Conservation (phyloP, 2,888 invertebrate species). For the Teleogryllus oceanicus region DNA sequence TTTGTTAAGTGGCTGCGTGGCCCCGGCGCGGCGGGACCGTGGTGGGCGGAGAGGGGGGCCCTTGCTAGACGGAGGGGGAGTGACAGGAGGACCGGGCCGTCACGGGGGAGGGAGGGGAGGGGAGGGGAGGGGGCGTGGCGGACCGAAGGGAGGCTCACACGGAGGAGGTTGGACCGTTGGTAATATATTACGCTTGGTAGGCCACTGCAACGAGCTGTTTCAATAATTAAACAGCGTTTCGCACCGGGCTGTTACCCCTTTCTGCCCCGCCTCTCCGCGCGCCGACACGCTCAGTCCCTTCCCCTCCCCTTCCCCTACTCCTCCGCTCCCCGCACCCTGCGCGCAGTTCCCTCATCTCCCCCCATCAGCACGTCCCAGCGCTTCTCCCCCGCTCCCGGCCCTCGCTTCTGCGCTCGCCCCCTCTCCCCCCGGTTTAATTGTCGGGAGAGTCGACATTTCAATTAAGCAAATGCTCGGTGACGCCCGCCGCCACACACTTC, state of each 20-base stretch:
- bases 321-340: no score
- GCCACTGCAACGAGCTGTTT: conserved; percentile 25
- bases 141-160: background rate
- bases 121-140: background rate
- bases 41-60: background rate
- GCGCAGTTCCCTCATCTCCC: no score
- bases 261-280: no score
- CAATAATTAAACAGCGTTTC: conserved; percentile 27
- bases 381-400: no score
- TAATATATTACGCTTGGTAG: conserved; percentile 26
- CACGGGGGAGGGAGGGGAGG: background rate
- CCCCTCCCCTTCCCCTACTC: no score
- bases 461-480: conserved; percentile 51
- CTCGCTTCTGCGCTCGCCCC: no score
- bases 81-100: background rate
- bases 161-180: background rate
- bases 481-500: background rate
- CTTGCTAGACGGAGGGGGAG: background rate
- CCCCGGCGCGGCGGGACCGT: background rate
- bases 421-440: conserved; percentile 4
- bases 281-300: no score
- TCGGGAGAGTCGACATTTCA: conserved; percentile 47
- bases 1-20: conserved; percentile 24
- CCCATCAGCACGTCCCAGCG: no score
- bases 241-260: background rate